A percentile compares a stretch with the other conserved stretches of the same genome.
Conservation (phyloP, 2,797 vertebrate species). For the Acanthiza pusilla region DNA sequence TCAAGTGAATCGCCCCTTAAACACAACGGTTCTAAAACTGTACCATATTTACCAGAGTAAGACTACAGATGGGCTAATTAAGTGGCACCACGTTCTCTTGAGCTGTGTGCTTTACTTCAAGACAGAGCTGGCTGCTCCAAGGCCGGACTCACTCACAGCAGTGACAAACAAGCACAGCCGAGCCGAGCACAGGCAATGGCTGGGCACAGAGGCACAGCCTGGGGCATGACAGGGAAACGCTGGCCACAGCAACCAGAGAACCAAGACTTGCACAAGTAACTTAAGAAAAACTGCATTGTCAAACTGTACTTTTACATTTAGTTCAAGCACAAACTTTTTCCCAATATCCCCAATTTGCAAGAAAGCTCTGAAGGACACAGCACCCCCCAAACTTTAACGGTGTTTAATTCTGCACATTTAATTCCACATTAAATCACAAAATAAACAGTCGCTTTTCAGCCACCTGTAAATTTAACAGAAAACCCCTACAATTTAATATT, state of each 20-base stretch:
- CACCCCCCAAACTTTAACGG: not conserved
- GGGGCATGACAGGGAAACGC: not conserved
- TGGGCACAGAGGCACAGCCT: not conserved
- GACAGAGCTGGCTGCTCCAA: not conserved
- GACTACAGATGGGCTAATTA: not conserved
- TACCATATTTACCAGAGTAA: not conserved
- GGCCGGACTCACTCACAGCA: not conserved
- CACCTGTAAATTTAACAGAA: conserved; percentile 34
- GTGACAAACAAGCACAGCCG: not conserved
- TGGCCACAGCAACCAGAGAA: not conserved
- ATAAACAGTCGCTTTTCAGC: conserved; percentile 4
- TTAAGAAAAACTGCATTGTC: not conserved
- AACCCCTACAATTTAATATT: conserved; percentile 3
- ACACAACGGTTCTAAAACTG: not conserved
- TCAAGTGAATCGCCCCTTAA: not conserved
- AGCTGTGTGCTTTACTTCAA: not conserved
- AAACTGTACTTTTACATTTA: not conserved
- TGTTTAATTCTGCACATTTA: conserved; percentile 22
- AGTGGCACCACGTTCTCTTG: not conserved
- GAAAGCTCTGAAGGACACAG: not conserved
- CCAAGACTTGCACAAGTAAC: not conserved
- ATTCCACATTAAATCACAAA: conserved; percentile 41
- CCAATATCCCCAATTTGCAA: conserved; percentile 16
- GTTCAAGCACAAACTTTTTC: conserved; percentile 4
- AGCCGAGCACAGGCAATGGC: not conserved